Evolutionary conservation across 2,888 invertebrate species (phyloP), one percentile per base, ranked within the genome.

Genomic region (Leptopilina myrica): DNA sequence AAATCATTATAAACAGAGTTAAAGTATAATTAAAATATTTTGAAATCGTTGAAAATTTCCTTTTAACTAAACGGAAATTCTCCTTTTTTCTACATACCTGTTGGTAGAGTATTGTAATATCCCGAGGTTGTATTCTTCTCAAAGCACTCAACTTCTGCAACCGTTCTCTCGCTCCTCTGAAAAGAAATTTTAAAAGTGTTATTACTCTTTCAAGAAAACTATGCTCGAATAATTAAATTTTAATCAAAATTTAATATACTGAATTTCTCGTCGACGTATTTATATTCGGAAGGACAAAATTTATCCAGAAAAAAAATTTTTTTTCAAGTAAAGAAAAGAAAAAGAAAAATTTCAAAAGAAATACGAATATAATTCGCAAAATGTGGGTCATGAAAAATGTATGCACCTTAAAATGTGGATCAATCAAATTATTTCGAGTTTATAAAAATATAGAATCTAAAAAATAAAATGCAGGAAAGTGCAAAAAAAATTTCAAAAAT

Each of bases 61-160:
- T 26, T 56, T 56, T 9, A 56, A 33, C 53, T 56, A 33, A 73
- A 67, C 76, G 78, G 64, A 75, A 81, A 79, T 77, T 33, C 62
- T 62, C n/a, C 66, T 56, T 73, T 79, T 46, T 9, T 46, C 7
- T 8, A 82, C 80, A 84, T 88, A 90, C 91, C 90, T 91, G 89
- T 85, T 90, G 89, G 85, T 90, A 89, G 78, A 90, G 83, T 85
- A 91, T 90, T 76, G 90, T 89, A 82, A 91, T 91, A 84, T 91
- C 91, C 79, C 89, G 88, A 81, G 98, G 98, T 88, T 97, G 97
- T 93, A 98, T 97, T 89, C 96, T 95, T 93, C 97, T 97, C 93
- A 98, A 96, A 86, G 97, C 97, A 83, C 98, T 97, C 90, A 98
- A 95, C 90, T 96, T 95, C 94, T 98, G 97, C 92, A 98, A 94